Evolutionary conservation across 2,888 invertebrate species (phyloP), one percentile per base, ranked within the genome.

Genomic region (Loripinus fragilis): DNA sequence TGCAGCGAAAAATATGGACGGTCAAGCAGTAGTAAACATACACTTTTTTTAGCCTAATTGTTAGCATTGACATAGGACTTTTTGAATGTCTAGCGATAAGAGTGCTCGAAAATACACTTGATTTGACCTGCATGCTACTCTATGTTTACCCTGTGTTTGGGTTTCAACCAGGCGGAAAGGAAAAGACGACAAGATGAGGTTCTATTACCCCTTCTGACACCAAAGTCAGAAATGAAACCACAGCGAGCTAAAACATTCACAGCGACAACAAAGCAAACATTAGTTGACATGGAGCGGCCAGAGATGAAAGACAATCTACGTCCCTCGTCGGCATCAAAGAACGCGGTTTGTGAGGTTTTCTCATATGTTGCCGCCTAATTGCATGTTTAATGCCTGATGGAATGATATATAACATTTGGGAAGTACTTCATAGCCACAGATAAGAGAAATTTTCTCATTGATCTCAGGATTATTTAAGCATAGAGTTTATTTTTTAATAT

Each of bases 241-340:
- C 33, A 67, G 42, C 38, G 38, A 42, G 23, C 41, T 45, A 71
- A 73, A 28, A 80, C 75, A 55, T 79, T 80, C 35, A 73, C 85
- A 15, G 66, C 71, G 50, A 69, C 69, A n/a, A 81, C 71, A 12
- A 71, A 71, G 0, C 69, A 74, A 67, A 77, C 73, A 55, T 74
- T 79, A 25, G 67, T 78, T 45, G 85, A 80, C 60, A 74, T 83
- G 75, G 84, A 84, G 55, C 42, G 81, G 15, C 67, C 77, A 15
- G 84, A 84, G 79, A 84, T 84, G 84, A 81, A 77, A 70, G 79
- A 79, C 65, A 84, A 84, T 66, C 75, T 84, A 52, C 79, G 79
- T 23, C 84, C 84, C 10, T 68, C 84, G 0, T 84, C 84, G 0
- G 67, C 73, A 45, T 77, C 73, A 28, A 67, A 73, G 65, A 33